A percentile compares a stretch with the other conserved stretches of the same genome.
These are phyloP conservation scores for Stegostoma tigrinum DNA, from an alignment of 2,113 vertebrate species.

Conservation along the genomic window DNA sequence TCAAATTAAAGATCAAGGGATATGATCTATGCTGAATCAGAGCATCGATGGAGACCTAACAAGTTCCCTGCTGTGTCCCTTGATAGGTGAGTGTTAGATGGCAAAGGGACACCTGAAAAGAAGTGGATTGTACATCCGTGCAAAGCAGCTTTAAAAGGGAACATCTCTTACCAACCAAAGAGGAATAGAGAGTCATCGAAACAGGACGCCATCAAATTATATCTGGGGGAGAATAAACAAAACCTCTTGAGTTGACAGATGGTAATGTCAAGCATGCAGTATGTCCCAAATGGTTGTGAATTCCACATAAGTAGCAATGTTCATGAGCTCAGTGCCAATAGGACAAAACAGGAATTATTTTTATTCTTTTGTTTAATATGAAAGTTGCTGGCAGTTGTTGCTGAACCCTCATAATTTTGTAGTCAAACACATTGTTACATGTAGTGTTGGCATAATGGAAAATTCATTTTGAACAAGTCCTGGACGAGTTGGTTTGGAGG, in stretches of 20 bases:
- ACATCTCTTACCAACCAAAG: background rate
- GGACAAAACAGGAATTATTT: background rate
- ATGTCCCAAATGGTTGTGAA: background rate
- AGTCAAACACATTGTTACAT: background rate
- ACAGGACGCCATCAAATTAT: background rate
- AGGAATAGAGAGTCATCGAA: background rate
- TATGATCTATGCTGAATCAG: background rate
- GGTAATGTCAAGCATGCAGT: background rate
- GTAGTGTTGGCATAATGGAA: background rate
- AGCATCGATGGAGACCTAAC: background rate
- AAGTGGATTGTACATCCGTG: background rate
- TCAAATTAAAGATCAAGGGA: background rate
- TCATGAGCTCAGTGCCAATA: background rate
- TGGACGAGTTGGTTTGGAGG: too few species aligned
- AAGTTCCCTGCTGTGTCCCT: background rate
- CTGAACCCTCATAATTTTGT: background rate
- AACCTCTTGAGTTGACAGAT: too few species aligned
- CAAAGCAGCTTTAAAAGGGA: background rate
- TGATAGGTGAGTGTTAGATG: background rate
- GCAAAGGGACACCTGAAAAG: background rate
- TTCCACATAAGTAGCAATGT: background rate
- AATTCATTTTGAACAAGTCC: too few species aligned
- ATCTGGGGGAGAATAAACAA: background rate
- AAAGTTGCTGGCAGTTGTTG: too few species aligned
- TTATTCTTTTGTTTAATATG: too few species aligned